phyloP scores from a whole-genome alignment of 2,797 vertebrate species.

The Onychomys leucogaster region DNA sequence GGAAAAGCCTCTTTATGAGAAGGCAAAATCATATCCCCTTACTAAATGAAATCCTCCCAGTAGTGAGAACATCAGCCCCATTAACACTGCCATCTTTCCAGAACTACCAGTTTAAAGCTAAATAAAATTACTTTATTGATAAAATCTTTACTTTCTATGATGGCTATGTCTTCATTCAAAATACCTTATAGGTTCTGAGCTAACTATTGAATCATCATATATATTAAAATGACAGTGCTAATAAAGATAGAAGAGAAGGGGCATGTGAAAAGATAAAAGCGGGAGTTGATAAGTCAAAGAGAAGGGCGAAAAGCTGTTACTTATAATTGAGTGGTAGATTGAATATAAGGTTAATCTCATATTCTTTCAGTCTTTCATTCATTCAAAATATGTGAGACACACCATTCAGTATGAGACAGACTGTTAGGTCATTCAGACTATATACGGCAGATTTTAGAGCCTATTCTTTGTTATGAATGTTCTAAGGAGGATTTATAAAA shows the following conservation, averaged over 20 bases:
- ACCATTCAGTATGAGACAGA: background rate
- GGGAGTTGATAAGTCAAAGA: background rate
- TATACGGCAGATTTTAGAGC: no score
- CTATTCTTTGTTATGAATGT: background rate
- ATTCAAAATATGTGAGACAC: background rate
- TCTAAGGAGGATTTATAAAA: background rate
- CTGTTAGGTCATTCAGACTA: background rate
- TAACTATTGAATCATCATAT: background rate
- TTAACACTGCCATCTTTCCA: background rate
- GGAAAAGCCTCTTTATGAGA: background rate
- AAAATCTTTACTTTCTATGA: constrained; percentile 46
- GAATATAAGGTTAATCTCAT: background rate
- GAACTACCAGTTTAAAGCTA: background rate
- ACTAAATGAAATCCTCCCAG: constrained; percentile 3
- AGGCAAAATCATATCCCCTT: background rate
- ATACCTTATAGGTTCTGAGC: background rate
- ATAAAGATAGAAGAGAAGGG: background rate
- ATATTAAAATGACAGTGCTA: background rate
- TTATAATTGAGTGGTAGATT: background rate
- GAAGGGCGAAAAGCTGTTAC: rapidly evolving
- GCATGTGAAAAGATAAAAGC: background rate
- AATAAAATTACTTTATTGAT: constrained; percentile 46
- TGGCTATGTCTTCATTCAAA: constrained; percentile 35
- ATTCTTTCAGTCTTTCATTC: background rate
- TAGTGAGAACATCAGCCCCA: background rate